These are phyloP conservation scores for Malacoctenus gilli DNA, from an alignment of 2,797 vertebrate species.

Conservation along the genomic window DNA sequence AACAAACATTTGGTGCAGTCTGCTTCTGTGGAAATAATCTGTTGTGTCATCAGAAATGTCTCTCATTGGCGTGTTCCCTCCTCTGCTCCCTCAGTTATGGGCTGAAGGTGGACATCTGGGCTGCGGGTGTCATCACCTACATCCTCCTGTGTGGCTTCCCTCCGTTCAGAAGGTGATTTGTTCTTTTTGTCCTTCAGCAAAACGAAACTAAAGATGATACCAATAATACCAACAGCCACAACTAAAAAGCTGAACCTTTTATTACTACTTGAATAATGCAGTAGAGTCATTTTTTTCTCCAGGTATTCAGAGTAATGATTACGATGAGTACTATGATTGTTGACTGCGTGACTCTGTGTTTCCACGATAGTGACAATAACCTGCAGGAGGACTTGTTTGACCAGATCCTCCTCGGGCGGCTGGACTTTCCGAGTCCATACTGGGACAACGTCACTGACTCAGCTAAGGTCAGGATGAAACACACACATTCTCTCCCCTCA, in stretches of 20 bases:
- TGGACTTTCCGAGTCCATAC: constrained; percentile 95
- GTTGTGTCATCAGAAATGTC: too few species aligned
- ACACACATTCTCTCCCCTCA: background rate
- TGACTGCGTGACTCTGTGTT: background rate
- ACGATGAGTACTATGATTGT: background rate
- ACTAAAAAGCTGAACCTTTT: too few species aligned
- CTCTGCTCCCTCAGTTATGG: constrained; percentile 84
- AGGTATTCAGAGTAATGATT: too few species aligned
- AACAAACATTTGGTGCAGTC: too few species aligned
- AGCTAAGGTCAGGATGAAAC: constrained; percentile 86
- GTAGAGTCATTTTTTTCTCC: too few species aligned
- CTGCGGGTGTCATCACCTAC: constrained; percentile 96
- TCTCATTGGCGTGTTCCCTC: background rate
- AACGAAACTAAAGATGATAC: too few species aligned
- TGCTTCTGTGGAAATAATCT: too few species aligned
- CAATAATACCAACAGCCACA: too few species aligned
- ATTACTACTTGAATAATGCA: too few species aligned
- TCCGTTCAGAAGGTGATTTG: constrained; percentile 91
- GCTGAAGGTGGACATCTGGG: constrained; percentile 98
- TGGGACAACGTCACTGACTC: constrained; percentile 96
- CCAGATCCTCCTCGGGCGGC: constrained; percentile 91
- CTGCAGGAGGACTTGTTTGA: constrained; percentile 97
- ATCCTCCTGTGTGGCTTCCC: constrained; percentile 98
- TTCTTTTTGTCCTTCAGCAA: background rate
- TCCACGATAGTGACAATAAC: constrained; percentile 89